phyloP scores from a whole-genome alignment of 2,113 vertebrate species.

The Pachyramphus minor region DNA sequence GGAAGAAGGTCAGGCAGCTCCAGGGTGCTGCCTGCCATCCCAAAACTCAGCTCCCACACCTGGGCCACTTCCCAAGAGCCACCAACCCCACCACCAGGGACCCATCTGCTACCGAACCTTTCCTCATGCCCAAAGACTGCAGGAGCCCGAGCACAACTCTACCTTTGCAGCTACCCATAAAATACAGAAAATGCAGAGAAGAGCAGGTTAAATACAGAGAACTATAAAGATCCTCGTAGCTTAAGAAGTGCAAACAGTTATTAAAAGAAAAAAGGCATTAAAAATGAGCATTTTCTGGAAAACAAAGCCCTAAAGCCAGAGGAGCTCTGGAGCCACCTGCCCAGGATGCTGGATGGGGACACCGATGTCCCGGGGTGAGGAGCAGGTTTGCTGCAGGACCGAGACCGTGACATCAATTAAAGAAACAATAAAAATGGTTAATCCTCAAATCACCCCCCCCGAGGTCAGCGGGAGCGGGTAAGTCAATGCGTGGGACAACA shows the following conservation, averaged over 20 bases:
- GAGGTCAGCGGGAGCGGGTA: neutral
- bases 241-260: neutral
- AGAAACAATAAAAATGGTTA: neutral
- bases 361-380: fast-evolving
- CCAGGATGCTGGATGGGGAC: neutral
- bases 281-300: neutral
- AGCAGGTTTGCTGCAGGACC: neutral
- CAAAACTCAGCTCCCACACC: neutral
- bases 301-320: neutral
- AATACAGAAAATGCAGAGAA: fast-evolving
- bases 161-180: fast-evolving
- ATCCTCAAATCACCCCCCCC: neutral
- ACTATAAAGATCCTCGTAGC: neutral
- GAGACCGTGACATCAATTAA: neutral
- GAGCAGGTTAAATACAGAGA: neutral
- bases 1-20: neutral
- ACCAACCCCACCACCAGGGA: fast-evolving
- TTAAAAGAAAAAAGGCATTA: neutral
- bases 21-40: neutral
- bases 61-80: neutral
- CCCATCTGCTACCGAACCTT: fast-evolving
- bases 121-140: neutral
- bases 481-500: neutral
- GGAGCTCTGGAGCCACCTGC: neutral
- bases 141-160: fast-evolving